Conservation (phyloP, 2,113 vertebrate species). For the Tyrannus savana region DNA sequence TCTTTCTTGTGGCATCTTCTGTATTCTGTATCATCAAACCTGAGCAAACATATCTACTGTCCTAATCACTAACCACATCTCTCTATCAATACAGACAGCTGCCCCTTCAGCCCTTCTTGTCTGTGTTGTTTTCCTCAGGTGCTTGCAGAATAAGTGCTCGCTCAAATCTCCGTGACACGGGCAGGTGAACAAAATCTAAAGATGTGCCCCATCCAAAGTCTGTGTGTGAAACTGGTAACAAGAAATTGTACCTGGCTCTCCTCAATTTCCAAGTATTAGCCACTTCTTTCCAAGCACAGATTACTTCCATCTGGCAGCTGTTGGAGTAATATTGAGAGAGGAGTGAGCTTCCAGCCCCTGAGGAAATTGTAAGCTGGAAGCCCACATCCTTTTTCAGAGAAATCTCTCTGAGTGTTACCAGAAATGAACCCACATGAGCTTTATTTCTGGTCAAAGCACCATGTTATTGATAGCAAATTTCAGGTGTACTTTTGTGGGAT, state of each 20-base stretch:
- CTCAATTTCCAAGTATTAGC: background rate
- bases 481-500: background rate
- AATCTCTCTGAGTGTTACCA: background rate
- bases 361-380: background rate
- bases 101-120: background rate
- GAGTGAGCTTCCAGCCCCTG: background rate
- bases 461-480: background rate
- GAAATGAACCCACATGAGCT: background rate
- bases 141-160: background rate
- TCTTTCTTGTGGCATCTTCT: background rate
- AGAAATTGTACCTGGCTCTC: background rate
- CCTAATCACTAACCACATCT: background rate
- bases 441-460: background rate
- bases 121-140: background rate
- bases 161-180: background rate
- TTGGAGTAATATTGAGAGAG: background rate
- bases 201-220: background rate
- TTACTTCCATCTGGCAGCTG: background rate
- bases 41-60: background rate
- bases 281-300: background rate
- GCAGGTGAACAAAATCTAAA: background rate
- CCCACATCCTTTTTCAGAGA: background rate
- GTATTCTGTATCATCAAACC: background rate
- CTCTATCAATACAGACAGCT: background rate
- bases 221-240: background rate